Evolutionary conservation across 2,113 vertebrate species (phyloP).

Genomic region (Theropithecus gelada): DNA sequence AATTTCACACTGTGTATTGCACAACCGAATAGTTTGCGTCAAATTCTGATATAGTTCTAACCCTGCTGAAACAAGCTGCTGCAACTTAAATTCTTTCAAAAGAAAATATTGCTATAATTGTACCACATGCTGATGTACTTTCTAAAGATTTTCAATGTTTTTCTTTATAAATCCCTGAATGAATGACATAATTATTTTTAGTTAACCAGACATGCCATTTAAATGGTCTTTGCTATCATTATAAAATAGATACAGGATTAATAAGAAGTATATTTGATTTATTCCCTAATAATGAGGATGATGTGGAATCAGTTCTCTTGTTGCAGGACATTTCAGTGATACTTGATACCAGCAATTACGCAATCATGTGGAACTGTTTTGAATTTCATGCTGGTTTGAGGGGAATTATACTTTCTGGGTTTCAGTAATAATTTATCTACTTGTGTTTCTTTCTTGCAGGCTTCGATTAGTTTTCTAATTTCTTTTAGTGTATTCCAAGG

Average conservation of each 20-base stretch:
- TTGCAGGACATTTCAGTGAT: slow-evolving; percentile 58
- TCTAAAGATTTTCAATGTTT: slow-evolving; percentile 50
- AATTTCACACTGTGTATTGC: slow-evolving; percentile 47
- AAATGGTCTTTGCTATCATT: not conserved
- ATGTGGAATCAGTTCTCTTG: slow-evolving; percentile 41
- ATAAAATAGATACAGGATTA: not conserved
- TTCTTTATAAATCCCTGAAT: slow-evolving; percentile 31
- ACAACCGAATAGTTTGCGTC: slow-evolving; percentile 35
- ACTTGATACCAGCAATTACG: slow-evolving; percentile 70
- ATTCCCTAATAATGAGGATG: not conserved
- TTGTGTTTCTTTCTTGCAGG: slow-evolving; percentile 55
- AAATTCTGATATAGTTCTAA: slow-evolving; percentile 46
- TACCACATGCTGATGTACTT: not conserved
- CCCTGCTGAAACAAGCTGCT: slow-evolving; percentile 42
- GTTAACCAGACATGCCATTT: not conserved
- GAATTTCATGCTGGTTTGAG: slow-evolving; percentile 78
- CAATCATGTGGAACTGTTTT: slow-evolving; percentile 74
- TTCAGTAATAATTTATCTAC: slow-evolving; percentile 71
- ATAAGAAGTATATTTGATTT: not conserved
- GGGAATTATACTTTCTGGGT: slow-evolving; percentile 74
- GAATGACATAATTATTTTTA: slow-evolving; percentile 31
- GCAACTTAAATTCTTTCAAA: slow-evolving; percentile 46
- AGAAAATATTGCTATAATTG: not conserved
- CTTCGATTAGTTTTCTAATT: slow-evolving; percentile 71
- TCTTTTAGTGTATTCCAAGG: slow-evolving; percentile 48